Evolutionary conservation across 2,797 vertebrate species (phyloP).

Genomic region (Spea hammondii): DNA sequence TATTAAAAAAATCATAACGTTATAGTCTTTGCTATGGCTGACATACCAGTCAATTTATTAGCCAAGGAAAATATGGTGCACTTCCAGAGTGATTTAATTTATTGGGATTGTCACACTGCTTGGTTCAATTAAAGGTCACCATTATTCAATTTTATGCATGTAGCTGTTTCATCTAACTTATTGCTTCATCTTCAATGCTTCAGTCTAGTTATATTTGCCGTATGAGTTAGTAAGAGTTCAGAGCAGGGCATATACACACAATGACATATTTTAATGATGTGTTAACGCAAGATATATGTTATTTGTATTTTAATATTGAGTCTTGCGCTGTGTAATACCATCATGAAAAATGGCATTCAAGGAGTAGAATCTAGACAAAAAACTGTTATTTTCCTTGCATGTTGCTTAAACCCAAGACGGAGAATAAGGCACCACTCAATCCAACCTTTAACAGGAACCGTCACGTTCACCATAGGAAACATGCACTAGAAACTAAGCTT

Average conservation of each 20-base stretch:
- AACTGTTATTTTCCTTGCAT: too few relatives aligned
- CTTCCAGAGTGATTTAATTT: slow-evolving; percentile 59
- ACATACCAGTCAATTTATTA: slow-evolving; percentile 49
- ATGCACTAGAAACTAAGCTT: too few relatives aligned
- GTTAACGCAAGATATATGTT: slow-evolving; percentile 26
- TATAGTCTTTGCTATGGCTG: slow-evolving; percentile 45
- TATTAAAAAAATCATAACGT: slow-evolving; percentile 43
- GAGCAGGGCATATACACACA: slow-evolving; percentile 26
- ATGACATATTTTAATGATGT: slow-evolving; percentile 28
- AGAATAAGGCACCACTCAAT: too few relatives aligned
- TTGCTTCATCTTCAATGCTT: slow-evolving; percentile 40
- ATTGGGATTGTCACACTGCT: slow-evolving; percentile 59
- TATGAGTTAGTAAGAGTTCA: slow-evolving; percentile 19
- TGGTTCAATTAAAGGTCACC: slow-evolving; percentile 50
- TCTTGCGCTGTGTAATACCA: not conserved
- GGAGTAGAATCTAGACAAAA: not conserved
- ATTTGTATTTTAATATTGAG: slow-evolving; percentile 44
- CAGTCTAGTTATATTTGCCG: slow-evolving; percentile 29
- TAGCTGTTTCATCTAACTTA: slow-evolving; percentile 50
- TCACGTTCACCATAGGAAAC: too few relatives aligned
- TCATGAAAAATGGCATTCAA: not conserved
- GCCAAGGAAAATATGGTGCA: slow-evolving; percentile 51
- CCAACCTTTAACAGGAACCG: too few relatives aligned
- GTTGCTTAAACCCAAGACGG: too few relatives aligned
- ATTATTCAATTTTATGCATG: slow-evolving; percentile 58